Conservation (phyloP, 2,797 vertebrate species). For the Chaetophractus vellerosus region DNA sequence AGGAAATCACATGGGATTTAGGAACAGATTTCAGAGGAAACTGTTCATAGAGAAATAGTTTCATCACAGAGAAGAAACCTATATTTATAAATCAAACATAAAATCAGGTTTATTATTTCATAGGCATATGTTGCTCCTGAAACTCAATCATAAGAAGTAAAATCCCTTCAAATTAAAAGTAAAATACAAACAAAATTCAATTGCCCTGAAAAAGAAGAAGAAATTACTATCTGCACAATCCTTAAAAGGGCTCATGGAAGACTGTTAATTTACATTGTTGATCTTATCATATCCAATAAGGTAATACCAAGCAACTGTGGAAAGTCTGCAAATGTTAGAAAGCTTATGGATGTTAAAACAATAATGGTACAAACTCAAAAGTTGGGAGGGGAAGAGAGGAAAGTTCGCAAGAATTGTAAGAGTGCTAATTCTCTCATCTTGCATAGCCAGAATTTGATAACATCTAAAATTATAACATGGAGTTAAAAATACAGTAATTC, state of each 20-base stretch:
- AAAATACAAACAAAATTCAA: neutral
- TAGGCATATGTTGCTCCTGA: neutral
- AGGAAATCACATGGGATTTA: neutral
- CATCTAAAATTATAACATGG: neutral
- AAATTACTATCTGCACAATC: neutral
- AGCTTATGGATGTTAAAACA: neutral
- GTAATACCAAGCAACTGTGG: neutral
- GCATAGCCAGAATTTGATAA: neutral
- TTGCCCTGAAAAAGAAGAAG: neutral
- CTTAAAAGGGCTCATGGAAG: neutral
- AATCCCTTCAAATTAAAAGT: neutral
- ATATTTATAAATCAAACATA: neutral
- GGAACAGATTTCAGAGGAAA: neutral
- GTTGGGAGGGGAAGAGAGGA: neutral
- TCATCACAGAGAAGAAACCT: neutral
- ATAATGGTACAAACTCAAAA: neutral
- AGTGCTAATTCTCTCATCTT: neutral
- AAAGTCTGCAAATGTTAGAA: neutral
- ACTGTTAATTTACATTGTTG: neutral
- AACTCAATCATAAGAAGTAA: neutral
- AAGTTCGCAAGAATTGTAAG: neutral
- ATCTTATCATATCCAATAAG: neutral
- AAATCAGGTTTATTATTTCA: neutral
- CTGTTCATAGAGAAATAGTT: neutral
- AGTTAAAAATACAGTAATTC: slow-evolving; percentile 24